These are phyloP conservation scores for Germaria angustata DNA, from an alignment of 2,888 invertebrate species.

Conservation along the genomic window DNA sequence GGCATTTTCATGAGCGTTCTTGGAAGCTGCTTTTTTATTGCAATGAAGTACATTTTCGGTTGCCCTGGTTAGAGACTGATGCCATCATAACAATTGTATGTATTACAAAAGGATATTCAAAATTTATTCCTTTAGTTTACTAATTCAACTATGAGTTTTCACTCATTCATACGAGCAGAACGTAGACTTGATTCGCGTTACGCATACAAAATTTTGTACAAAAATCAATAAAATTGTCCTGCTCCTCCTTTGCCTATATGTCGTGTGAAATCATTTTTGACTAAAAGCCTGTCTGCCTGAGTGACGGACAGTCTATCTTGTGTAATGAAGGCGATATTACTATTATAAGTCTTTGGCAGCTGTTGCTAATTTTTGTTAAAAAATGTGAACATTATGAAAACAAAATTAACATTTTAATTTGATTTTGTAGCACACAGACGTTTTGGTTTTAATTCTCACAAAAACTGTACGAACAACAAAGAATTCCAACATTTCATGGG, in stretches of 20 bases:
- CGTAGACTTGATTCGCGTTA: not conserved
- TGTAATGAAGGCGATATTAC: not conserved
- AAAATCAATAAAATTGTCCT: not conserved
- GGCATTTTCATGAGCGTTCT: no score
- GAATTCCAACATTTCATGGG: no score
- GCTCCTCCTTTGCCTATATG: not conserved
- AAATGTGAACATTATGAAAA: constrained; percentile 7
- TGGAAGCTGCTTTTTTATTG: no score
- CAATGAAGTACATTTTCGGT: no score
- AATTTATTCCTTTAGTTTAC: not conserved
- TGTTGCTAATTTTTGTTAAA: not conserved
- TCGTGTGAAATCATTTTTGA: constrained; percentile 5
- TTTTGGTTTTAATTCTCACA: no score
- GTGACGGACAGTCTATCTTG: not conserved
- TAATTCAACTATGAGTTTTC: not conserved
- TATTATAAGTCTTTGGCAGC: constrained; percentile 1
- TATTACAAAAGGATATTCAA: not conserved
- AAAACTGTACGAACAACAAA: no score
- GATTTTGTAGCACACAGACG: constrained; percentile 21
- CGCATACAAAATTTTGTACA: constrained; percentile 34
- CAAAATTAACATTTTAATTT: constrained; percentile 29
- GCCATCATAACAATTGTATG: constrained; percentile 34
- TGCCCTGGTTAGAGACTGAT: no score
- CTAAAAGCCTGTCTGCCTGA: not conserved
- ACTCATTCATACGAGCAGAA: not conserved